Conservation (phyloP, 2,797 vertebrate genomes). For the Rhyacichthys aspro region DNA sequence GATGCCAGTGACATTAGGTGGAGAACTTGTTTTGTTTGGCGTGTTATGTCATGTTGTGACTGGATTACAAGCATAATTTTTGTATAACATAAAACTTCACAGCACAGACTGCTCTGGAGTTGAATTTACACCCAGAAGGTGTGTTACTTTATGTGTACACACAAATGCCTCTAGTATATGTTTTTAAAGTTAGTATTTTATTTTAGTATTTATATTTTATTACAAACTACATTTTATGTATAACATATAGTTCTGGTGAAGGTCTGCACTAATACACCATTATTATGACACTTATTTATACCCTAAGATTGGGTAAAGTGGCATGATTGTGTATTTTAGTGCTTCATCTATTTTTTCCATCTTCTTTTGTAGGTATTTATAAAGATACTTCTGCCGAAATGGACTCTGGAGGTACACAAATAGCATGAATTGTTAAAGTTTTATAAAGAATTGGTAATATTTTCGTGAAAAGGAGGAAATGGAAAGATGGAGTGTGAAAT, state of each 20-base stretch:
- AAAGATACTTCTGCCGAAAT: constrained; percentile 64
- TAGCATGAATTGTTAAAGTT: not conserved
- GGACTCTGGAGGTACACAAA: constrained; percentile 72
- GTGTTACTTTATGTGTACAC: not conserved
- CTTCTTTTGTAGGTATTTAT: constrained; percentile 44
- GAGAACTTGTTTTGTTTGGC: constrained; percentile 23
- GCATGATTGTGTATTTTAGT: not conserved
- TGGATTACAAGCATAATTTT: constrained; percentile 8
- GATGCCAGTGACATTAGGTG: not conserved
- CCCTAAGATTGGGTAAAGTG: not conserved
- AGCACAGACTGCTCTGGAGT: not conserved
- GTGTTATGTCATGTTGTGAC: constrained; percentile 10
- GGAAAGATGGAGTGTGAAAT: too few relatives aligned
- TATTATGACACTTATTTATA: too few relatives aligned
- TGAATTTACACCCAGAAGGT: not conserved
- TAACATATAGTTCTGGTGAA: too few relatives aligned
- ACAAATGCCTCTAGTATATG: not conserved
- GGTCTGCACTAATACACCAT: too few relatives aligned
- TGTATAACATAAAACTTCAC: not conserved
- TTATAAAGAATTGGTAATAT: too few relatives aligned
- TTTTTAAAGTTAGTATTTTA: too few relatives aligned
- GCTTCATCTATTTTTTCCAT: not conserved
- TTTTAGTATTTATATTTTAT: too few relatives aligned
- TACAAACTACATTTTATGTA: too few relatives aligned
- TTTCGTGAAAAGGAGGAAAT: too few relatives aligned